phyloP scores from a whole-genome alignment of 2,797 vertebrate genomes.

The Sebastes reedi region DNA sequence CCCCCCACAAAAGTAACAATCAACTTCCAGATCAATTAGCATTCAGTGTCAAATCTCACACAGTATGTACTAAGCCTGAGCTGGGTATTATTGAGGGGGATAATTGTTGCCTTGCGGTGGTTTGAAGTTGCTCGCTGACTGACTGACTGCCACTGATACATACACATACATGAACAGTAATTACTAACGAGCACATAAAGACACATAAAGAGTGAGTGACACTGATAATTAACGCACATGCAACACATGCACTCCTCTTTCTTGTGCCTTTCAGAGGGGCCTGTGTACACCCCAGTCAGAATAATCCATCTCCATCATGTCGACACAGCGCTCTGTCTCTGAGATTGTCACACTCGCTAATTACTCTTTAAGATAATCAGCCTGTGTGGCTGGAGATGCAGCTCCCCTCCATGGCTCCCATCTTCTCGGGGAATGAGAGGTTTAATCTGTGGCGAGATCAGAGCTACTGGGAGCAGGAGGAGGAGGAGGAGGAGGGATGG shows the following conservation, averaged over 20 bases:
- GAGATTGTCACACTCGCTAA: constrained; percentile 76
- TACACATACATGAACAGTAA: constrained; percentile 71
- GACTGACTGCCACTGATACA: constrained; percentile 70
- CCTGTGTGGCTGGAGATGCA: constrained; percentile 69
- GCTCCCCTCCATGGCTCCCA: constrained; percentile 55
- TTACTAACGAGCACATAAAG: constrained; percentile 69
- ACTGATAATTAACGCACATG: constrained; percentile 66
- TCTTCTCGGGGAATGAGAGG: constrained; percentile 71
- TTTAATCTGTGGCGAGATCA: constrained; percentile 76
- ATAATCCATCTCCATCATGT: constrained; percentile 76
- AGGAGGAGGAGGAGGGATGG: constrained; percentile 51
- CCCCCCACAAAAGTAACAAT: constrained; percentile 53
- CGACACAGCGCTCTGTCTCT: constrained; percentile 48
- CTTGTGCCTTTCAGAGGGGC: constrained; percentile 52
- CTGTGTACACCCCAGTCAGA: constrained; percentile 54
- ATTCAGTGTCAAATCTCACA: constrained; percentile 49
- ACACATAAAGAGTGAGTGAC: constrained; percentile 77
- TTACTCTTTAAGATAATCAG: constrained; percentile 79
- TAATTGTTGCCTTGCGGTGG: constrained; percentile 67
- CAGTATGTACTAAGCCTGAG: constrained; percentile 26
- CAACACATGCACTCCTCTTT: constrained; percentile 51
- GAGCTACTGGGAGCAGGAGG: constrained; percentile 65
- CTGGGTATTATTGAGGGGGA: constrained; percentile 51
- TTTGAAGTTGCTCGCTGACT: constrained; percentile 59
- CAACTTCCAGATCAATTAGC: constrained; percentile 66